A percentile compares a stretch with the other conserved stretches of the same genome.
Conservation (phyloP, 2,888 invertebrate genomes). For the Halictus ligatus region DNA sequence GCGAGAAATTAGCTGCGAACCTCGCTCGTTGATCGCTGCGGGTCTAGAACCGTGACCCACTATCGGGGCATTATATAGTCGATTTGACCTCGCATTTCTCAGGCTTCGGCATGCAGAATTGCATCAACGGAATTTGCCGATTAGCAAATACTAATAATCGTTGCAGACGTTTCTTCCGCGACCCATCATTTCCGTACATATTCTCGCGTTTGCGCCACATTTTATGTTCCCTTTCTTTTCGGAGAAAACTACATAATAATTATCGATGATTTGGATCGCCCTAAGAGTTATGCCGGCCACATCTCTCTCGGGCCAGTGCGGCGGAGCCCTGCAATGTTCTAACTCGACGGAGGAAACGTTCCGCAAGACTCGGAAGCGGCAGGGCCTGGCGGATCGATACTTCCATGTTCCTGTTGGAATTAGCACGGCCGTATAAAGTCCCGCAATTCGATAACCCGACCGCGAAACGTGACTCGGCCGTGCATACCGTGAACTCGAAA, state of each 20-base stretch:
- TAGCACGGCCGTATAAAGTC: constrained; percentile 58
- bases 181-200: not conserved
- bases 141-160: constrained; percentile 8
- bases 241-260: not conserved
- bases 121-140: not conserved
- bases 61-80: not conserved
- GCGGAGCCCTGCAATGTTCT: constrained; percentile 14
- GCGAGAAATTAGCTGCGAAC: not conserved
- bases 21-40: constrained; percentile 3
- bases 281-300: constrained; percentile 13
- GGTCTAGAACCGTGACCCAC: constrained; percentile 13
- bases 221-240: not conserved
- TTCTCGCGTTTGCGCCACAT: not conserved
- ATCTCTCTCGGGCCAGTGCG: constrained; percentile 30
- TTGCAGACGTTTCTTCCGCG: not conserved
- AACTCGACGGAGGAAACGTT: constrained; percentile 30
- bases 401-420: constrained; percentile 46
- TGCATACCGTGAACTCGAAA: constrained; percentile 37
- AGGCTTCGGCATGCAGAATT: not conserved
- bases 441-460: constrained; percentile 54
- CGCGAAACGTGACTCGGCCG: constrained; percentile 49
- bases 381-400: constrained; percentile 37
- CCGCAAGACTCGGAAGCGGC: constrained; percentile 24
- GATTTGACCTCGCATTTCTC: constrained; percentile 4
- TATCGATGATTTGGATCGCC: no score